A percentile compares a stretch with the other conserved stretches of the same genome.
These are phyloP conservation scores for Lamproptera curius DNA, from an alignment of 2,888 invertebrate genomes.

Conservation along the genomic window DNA sequence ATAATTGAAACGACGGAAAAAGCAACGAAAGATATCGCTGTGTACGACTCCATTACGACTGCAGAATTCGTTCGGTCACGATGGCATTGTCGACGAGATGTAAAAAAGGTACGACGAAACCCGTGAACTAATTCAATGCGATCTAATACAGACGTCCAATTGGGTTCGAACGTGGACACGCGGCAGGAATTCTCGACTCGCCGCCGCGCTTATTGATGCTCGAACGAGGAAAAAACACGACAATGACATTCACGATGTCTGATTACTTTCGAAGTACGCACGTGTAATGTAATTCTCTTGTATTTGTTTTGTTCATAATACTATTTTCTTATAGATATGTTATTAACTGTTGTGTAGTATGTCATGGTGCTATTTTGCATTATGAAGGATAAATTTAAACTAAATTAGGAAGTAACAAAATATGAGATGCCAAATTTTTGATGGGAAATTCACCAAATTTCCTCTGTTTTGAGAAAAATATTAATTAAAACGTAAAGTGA, in stretches of 20 bases:
- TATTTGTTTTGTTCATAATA: not conserved
- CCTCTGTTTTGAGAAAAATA: too few species aligned
- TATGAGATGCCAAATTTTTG: too few species aligned
- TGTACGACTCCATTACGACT: conserved; percentile 55
- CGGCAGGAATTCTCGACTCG: conserved; percentile 9
- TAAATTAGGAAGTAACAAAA: too few species aligned
- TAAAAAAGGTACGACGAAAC: conserved; percentile 39
- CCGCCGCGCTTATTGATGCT: conserved; percentile 7
- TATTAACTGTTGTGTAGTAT: too few species aligned
- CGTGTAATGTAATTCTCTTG: not conserved
- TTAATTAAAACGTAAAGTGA: too few species aligned
- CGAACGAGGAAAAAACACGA: too few species aligned
- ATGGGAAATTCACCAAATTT: too few species aligned
- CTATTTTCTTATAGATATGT: not conserved
- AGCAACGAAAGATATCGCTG: conserved; percentile 35
- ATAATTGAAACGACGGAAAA: conserved; percentile 60
- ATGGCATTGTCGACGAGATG: conserved; percentile 45
- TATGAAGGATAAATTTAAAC: too few species aligned
- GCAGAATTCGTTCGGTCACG: conserved; percentile 40
- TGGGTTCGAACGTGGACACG: conserved; percentile 15
- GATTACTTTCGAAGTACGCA: not conserved
- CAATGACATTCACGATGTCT: not conserved
- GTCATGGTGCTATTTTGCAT: too few species aligned
- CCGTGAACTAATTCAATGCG: conserved; percentile 53
- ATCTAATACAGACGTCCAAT: conserved; percentile 44